phyloP scores from a whole-genome alignment of 1,140 invertebrate genomes.

The Drosophila insularis region DNA sequence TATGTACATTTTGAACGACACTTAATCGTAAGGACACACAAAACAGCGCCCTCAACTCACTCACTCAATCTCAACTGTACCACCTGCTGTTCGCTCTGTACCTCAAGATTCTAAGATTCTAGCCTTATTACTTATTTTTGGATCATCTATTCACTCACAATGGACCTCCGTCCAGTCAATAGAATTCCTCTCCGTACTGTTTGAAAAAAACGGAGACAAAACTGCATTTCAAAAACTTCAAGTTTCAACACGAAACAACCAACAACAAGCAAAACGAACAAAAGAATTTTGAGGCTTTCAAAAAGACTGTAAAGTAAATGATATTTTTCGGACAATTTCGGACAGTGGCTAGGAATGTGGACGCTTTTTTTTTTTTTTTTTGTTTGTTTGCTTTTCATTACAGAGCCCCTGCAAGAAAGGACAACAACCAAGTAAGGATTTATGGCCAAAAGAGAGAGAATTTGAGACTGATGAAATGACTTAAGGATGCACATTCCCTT shows the following conservation, averaged over 20 bases:
- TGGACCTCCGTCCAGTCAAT: neutral
- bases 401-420: neutral
- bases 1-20: neutral
- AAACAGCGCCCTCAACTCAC: neutral
- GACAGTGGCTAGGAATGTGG: conserved; percentile 3
- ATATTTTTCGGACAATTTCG: conserved; percentile 7
- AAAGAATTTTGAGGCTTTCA: neutral
- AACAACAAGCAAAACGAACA: neutral
- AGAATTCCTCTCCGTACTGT: neutral
- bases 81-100: neutral
- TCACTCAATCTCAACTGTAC: neutral
- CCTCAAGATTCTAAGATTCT: neutral
- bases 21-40: neutral
- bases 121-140: neutral
- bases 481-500: neutral
- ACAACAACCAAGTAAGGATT: too few relatives aligned
- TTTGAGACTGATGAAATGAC: neutral
- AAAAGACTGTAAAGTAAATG: neutral
- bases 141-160: neutral
- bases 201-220: neutral
- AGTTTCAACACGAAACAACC: neutral
- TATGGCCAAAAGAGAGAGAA: neutral
- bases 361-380: neutral
- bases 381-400: neutral
- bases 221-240: neutral